A percentile compares a stretch with the other conserved stretches of the same genome.
Conservation (phyloP, 2,797 vertebrate species). For the Crenichthys baileyi region DNA sequence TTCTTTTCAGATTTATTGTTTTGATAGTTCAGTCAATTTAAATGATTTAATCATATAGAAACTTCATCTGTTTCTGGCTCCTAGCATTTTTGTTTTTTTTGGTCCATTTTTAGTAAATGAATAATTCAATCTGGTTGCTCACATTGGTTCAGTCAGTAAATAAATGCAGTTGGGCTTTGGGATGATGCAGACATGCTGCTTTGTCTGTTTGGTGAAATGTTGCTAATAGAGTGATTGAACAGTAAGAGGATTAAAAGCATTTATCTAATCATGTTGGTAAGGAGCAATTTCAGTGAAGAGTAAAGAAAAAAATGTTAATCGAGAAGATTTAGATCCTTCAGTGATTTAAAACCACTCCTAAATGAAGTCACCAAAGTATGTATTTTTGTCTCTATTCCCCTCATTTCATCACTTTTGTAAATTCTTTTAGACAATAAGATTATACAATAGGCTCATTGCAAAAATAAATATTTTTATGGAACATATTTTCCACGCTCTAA, state of each 20-base stretch:
- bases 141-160: neutral
- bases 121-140: neutral
- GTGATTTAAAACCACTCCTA: neutral
- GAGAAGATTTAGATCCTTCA: neutral
- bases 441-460: no score
- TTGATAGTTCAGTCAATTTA: neutral
- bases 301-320: neutral
- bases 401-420: no score
- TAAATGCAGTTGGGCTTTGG: neutral
- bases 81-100: neutral
- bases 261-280: neutral
- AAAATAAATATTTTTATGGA: no score
- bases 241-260: neutral
- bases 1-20: neutral
- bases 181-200: neutral
- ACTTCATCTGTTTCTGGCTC: neutral
- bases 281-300: neutral
- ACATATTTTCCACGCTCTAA: no score
- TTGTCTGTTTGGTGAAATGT: constrained; percentile 8
- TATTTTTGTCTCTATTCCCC: no score
- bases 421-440: no score
- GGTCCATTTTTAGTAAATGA: neutral
- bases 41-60: neutral
- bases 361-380: no score
- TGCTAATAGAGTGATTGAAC: neutral